Evolutionary conservation across 2,797 vertebrate genomes (phyloP).

Genomic region (Tarsius wallacei): DNA sequence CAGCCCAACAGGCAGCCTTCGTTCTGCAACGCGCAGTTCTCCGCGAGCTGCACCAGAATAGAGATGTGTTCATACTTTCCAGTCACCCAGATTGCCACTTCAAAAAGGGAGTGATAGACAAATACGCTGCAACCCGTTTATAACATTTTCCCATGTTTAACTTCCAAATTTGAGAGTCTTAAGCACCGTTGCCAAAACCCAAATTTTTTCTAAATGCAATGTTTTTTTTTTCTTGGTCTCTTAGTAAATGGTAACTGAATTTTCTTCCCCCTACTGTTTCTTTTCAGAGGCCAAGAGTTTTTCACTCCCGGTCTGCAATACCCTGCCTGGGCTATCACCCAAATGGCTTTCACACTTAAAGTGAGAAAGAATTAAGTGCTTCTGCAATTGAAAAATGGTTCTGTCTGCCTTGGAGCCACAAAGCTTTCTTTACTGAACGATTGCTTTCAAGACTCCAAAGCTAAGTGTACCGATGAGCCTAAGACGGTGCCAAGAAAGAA

Average conservation of each 20-base stretch:
- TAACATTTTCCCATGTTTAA: conserved; percentile 87
- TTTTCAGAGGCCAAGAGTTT: conserved; percentile 86
- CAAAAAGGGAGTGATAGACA: conserved; percentile 85
- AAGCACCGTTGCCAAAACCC: conserved; percentile 76
- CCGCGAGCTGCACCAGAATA: conserved; percentile 80
- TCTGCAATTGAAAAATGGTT: conserved; percentile 83
- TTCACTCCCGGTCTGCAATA: conserved; percentile 84
- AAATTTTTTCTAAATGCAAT: conserved; percentile 79
- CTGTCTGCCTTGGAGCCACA: conserved; percentile 78
- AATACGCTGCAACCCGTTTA: conserved; percentile 78
- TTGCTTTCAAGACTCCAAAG: conserved; percentile 76
- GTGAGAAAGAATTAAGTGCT: conserved; percentile 87
- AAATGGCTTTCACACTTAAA: conserved; percentile 87
- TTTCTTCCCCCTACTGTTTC: conserved; percentile 72
- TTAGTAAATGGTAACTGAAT: conserved; percentile 83
- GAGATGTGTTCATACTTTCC: conserved; percentile 85
- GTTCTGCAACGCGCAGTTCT: conserved; percentile 76
- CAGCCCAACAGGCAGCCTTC: conserved; percentile 76
- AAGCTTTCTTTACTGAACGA: conserved; percentile 76
- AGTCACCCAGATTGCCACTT: conserved; percentile 86
- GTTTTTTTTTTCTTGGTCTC: conserved; percentile 75
- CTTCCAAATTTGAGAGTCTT: conserved; percentile 85
- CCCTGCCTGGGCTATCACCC: conserved; percentile 85
- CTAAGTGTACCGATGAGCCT: conserved; percentile 61
- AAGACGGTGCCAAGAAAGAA: conserved; percentile 54